A percentile compares a stretch with the other conserved stretches of the same genome.
phyloP scores from a whole-genome alignment of 2,888 invertebrate genomes.

The Trichopria drosophilae region DNA sequence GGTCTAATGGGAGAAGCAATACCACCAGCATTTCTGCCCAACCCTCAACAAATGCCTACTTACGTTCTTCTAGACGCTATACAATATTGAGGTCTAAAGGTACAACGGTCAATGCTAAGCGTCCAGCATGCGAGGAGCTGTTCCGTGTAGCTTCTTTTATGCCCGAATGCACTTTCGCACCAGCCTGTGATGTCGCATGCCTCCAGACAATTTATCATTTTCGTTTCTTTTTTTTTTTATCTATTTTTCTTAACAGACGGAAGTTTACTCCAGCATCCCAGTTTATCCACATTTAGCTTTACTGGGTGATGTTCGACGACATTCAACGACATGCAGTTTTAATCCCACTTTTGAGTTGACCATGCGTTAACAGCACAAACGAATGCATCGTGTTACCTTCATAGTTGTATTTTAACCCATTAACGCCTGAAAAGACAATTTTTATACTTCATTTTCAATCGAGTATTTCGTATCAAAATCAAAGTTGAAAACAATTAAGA shows the following conservation, averaged over 20 bases:
- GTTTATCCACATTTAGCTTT: too few species aligned
- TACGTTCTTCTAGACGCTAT: conserved; percentile 67
- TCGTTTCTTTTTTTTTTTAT: conserved; percentile 28
- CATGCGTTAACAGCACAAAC: too few species aligned
- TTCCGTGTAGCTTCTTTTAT: conserved; percentile 35
- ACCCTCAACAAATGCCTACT: conserved; percentile 64
- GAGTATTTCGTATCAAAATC: too few species aligned
- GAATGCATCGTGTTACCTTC: too few species aligned
- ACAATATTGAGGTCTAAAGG: conserved; percentile 65
- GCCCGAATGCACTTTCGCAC: conserved; percentile 37
- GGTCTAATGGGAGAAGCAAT: conserved; percentile 59
- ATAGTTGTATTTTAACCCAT: too few species aligned
- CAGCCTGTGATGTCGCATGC: conserved; percentile 42
- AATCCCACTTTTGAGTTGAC: too few species aligned
- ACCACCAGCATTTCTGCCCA: conserved; percentile 61
- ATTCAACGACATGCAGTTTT: too few species aligned
- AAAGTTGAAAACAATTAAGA: too few species aligned
- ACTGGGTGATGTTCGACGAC: too few species aligned
- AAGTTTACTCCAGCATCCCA: too few species aligned
- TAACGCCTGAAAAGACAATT: too few species aligned
- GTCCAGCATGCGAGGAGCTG: conserved; percentile 47
- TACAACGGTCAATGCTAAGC: conserved; percentile 53
- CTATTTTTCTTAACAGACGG: conserved; percentile 3
- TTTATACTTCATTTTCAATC: too few species aligned
- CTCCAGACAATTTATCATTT: conserved; percentile 17